Base-by-base conservation (phyloP, 2,797 vertebrate species). In the Nannoperca obscura region DNA sequence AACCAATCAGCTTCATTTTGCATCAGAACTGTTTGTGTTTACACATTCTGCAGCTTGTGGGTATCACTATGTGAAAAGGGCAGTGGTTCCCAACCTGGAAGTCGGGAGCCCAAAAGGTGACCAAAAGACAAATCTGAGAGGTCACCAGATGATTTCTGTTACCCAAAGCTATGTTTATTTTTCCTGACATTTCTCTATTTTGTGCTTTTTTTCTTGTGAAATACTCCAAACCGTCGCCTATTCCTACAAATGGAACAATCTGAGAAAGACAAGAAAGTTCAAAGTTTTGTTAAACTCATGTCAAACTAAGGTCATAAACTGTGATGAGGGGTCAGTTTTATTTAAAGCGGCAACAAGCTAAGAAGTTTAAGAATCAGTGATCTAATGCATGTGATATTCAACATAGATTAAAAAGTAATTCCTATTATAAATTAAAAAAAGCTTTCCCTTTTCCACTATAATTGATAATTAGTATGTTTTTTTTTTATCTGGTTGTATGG, bases 331-430 rank as follows among this genome's bases (percentile, higher is more conserved):
- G 13, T 64, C 52, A 50, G 24, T 34, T 57, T 59, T 12, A 20
- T 55, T 62, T 38, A 5, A 61, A 59, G 19, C 19, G 0, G 46
- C 2, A 5, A 64, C 11, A 13, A 46, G 49, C 27, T 34, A 4
- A 44, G 3, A 24, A 14, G 15, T 34, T 15, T 7, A 34, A 55
- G 20, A 59, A 58, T 20, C 20, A 9, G 38, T 60, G 12, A 66
- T 67, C 9, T 9, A 8, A 12, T 24, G 40, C 49, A 57, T 58
- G 65, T n/a, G 2, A 13, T 14, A 57, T 32, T 60, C 22, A 73
- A 30, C 32, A 24, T 3, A 74, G n/a, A 49, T 70, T 36, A 42
- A 44, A 59, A 62, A 47, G 40, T 0, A 70, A 71, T 78, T 59
- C 2, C 4, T 14, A 64, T 74, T 34, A 64, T 42, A 3, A 53